phyloP scores from a whole-genome alignment of 2,888 invertebrate species.

The Hyles lineata region DNA sequence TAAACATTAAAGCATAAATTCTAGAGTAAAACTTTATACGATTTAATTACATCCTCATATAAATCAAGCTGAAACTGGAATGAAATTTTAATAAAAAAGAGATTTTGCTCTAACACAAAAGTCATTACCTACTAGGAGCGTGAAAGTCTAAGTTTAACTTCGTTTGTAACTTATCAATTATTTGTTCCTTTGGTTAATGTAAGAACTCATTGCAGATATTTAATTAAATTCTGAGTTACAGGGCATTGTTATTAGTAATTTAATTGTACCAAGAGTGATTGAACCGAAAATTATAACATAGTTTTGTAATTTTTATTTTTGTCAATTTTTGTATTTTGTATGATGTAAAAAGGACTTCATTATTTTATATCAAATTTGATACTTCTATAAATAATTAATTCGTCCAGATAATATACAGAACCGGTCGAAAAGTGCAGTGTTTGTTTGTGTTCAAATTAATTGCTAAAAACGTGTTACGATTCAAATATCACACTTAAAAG shows the following conservation, averaged over 20 bases:
- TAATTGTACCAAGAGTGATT: no score
- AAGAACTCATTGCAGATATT: not conserved
- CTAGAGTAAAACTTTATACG: not conserved
- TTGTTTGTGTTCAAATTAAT: not conserved
- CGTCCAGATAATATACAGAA: not conserved
- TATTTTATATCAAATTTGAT: no score
- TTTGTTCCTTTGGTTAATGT: not conserved
- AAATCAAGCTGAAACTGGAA: slow-evolving; percentile 4
- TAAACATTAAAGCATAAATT: not conserved
- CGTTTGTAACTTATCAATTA: slow-evolving; percentile 14
- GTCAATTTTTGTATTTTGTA: no score
- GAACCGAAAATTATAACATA: no score
- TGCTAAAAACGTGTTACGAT: not conserved
- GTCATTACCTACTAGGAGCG: not conserved
- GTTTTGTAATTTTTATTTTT: no score
- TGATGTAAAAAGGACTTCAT: no score
- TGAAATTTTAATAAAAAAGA: not conserved
- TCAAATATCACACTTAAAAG: slow-evolving; percentile 6
- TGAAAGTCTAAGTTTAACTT: not conserved
- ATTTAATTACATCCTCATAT: not conserved
- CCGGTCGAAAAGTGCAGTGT: not conserved
- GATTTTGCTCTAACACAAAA: not conserved
- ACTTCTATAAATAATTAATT: no score
- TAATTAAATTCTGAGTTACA: not conserved
- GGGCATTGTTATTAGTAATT: no score